Evolutionary conservation across 2,113 vertebrate species (phyloP), one percentile per base, ranked within the genome.

Genomic region (Proteles cristata): DNA sequence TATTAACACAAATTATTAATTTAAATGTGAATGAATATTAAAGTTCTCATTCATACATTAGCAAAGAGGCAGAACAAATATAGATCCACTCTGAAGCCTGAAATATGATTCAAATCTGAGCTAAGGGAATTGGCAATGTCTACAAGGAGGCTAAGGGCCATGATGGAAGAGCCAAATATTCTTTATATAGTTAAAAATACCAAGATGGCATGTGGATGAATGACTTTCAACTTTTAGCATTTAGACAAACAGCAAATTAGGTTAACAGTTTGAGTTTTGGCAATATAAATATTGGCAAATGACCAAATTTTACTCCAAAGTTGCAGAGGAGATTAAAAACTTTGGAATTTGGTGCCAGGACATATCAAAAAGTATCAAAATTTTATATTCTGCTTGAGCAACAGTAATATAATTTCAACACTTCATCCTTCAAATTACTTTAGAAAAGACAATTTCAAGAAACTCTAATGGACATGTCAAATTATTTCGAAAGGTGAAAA

Each of bases 401-500:
- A 88, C 0, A 50, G 5, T 61, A 50, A 87, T 83, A 10, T 73
- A 21, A 87, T 58, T 87, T 90, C 6, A 90, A 92, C 8, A 81
- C 1, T 43, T 94, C 88, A 93, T n/a, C 10, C 11, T 93, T 91
- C 11, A 68, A 88, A 73, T 58, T 81, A 53, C 23, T 89, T 93
- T 73, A 55, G 79, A 65, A 84, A 83, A 35, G 90, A 80, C 6
- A 61, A 73, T 45, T 55, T 39, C 1, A 94, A 86, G n/a, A 84
- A 88, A 84, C 0, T 7, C 16, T 80, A 96, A 71, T 89, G 26
- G 91, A 76, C 90, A 73, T 77, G 66, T 79, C 68, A 93, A 90
- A 90, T 92, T 84, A 11, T 66, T 82, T 94, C 82, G 11, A 93
- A 90, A 96, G 26, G 15, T 76, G 4, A n/a, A 93, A 93, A 16